Evolutionary conservation across 2,888 invertebrate species (phyloP), one percentile per base, ranked within the genome.

Genomic region (Ectemnius cavifrons): DNA sequence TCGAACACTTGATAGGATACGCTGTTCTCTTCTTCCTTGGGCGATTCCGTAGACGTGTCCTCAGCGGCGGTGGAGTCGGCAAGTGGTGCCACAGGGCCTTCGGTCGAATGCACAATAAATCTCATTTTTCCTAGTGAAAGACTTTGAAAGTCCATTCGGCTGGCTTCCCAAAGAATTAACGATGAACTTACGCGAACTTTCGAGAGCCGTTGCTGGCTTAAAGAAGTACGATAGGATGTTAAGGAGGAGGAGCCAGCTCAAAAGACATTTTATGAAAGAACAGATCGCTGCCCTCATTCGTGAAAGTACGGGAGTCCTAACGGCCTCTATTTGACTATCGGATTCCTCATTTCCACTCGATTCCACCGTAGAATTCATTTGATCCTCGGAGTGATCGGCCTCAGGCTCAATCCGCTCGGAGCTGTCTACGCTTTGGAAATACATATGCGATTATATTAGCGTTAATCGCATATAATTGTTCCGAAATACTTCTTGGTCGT

Each of bases 1-100:
- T 61, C 27, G 62, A 81, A 85, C 3, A 84, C 67, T 13, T 75
- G 71, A 49, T 74, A 78, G 1, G 82, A 65, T 2, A 81, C 75
- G 16, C 11, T 49, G 0, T 74, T 71, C 8, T 93, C 92, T 77
- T 93, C 93, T 93, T 74, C 64, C 2, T 45, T 27, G 3, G 8
- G 37, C 11, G 37, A 37, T 37, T 45, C 52, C 28, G 57, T 92
- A 76, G 0, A 93, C 85, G 88, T 83, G 16, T 13, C 58, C 23
- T 18, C 49, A 8, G 20, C 18, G 2, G 6, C 46, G 6, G 60
- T 20, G 13, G 27, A 8, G 5, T 59, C 13, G 6, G 16, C 49
- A 13, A 16, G 49, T 4, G 14, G 20, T 6, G 67, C 14, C 4
- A 37, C 6, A 6, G 37, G 37, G 8, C 56, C 73, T 73, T 61